Percentiles rank a stretch among this genome's conserved stretches.
phyloP scores from a whole-genome alignment of 2,113 vertebrate species.

The Rostratula benghalensis region DNA sequence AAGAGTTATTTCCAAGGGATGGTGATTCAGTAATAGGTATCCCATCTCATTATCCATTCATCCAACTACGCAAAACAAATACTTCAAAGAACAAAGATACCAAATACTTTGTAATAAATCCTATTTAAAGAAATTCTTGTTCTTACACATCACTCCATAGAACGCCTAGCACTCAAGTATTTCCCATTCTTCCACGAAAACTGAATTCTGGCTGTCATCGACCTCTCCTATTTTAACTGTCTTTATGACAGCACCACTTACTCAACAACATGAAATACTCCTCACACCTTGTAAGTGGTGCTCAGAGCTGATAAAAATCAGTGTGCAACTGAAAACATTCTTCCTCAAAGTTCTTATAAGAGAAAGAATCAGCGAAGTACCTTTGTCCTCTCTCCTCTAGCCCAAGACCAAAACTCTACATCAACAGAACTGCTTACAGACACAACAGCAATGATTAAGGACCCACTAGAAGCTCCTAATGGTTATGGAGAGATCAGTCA shows the following conservation, averaged over 20 bases:
- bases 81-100: background rate
- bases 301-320: slow-evolving; percentile 33
- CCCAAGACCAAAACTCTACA: background rate
- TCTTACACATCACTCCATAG: background rate
- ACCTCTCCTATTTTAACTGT: background rate
- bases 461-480: background rate
- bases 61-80: background rate
- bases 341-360: background rate
- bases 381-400: background rate
- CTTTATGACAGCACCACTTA: background rate
- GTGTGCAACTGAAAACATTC: background rate
- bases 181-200: background rate
- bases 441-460: background rate
- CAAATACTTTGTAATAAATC: background rate
- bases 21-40: background rate
- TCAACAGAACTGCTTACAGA: background rate
- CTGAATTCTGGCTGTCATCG: background rate
- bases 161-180: background rate
- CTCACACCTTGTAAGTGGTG: background rate
- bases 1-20: slow-evolving; percentile 12
- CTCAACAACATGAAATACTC: background rate
- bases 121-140: background rate
- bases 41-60: background rate
- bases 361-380: background rate
- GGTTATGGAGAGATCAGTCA: background rate